Conservation (phyloP, 2,888 invertebrate genomes). For the Ellobium chinense region DNA sequence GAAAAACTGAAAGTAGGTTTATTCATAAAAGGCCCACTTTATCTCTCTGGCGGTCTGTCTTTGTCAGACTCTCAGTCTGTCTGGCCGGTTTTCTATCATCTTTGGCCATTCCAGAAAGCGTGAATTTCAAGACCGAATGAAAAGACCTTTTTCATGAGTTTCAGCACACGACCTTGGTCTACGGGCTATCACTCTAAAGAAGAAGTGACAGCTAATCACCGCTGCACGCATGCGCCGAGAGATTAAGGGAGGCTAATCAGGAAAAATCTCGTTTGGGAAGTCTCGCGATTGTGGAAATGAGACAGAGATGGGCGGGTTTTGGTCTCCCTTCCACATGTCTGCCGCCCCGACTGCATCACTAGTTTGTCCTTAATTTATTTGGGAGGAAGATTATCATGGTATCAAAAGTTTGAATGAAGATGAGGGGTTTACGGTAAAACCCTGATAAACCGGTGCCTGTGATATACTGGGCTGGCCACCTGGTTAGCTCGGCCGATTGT, state of each 20-base stretch:
- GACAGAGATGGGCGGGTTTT: neutral
- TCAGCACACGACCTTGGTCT: neutral
- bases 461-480: neutral
- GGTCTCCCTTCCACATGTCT: neutral
- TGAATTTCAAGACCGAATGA: neutral
- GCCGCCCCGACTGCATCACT: too few species aligned
- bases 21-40: neutral
- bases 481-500: neutral
- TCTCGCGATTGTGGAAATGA: constrained; percentile 20
- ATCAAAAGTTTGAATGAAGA: neutral
- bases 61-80: too few species aligned
- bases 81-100: neutral
- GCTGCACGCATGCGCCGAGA: constrained; percentile 39
- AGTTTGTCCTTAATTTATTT: constrained; percentile 6
- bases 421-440: neutral
- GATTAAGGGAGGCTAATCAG: constrained; percentile 29
- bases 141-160: neutral
- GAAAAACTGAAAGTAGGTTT: too few species aligned
- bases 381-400: neutral
- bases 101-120: neutral
- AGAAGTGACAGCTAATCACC: constrained; percentile 36
- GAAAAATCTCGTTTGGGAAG: constrained; percentile 25
- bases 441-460: too few species aligned
- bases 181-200: constrained; percentile 1
- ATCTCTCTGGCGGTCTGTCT: too few species aligned